A percentile compares a stretch with the other conserved stretches of the same genome.
These are phyloP conservation scores for Drepanosiphum platanoidis DNA, from an alignment of 2,888 invertebrate species.

Conservation along the genomic window DNA sequence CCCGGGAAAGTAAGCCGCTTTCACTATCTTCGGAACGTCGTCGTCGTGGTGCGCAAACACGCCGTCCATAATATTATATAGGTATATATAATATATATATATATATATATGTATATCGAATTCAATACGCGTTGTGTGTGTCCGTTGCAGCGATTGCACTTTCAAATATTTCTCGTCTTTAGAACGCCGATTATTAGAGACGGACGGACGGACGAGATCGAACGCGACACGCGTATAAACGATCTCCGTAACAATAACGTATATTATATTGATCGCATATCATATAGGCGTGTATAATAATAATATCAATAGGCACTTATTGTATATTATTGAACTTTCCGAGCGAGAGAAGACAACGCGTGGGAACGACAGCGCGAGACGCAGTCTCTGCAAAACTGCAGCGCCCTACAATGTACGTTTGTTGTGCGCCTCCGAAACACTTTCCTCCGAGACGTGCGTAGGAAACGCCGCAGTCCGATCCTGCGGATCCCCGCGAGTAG, in stretches of 20 bases:
- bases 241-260: neutral
- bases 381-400: neutral
- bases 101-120: neutral
- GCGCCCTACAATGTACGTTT: neutral
- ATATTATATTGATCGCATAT: neutral
- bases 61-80: too few species aligned
- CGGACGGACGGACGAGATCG: neutral
- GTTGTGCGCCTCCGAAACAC: neutral
- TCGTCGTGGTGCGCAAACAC: neutral
- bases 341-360: neutral
- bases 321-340: neutral
- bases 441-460: neutral
- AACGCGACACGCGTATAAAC: too few species aligned
- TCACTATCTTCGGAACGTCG: conserved; percentile 54
- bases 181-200: conserved; percentile 11
- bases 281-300: neutral
- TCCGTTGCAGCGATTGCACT: conserved; percentile 56
- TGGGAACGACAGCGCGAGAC: neutral
- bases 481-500: conserved; percentile 7
- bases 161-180: conserved; percentile 45
- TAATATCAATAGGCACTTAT: too few species aligned
- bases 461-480: neutral
- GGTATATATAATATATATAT: too few species aligned
- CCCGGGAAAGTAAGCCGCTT: conserved; percentile 61
- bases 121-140: neutral